These are phyloP conservation scores for Pao palembangensis DNA, from an alignment of 2,113 vertebrate genomes.

Conservation along the genomic window DNA sequence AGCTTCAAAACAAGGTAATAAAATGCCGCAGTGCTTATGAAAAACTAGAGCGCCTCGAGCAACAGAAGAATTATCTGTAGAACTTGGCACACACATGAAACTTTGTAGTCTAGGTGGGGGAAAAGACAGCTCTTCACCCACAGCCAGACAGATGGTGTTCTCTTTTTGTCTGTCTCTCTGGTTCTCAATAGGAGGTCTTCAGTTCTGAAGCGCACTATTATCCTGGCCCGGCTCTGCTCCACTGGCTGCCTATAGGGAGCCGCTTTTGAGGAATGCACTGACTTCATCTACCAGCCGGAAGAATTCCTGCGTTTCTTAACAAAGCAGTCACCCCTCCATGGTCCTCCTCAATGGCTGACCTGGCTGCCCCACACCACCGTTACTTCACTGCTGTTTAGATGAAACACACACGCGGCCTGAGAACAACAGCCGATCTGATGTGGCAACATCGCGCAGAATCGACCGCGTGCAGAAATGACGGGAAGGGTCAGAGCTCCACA, in stretches of 20 bases:
- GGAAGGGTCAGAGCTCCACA: not conserved
- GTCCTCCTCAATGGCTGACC: slow-evolving; percentile 30
- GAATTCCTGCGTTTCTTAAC: slow-evolving; percentile 55
- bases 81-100: slow-evolving; percentile 46
- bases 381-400: slow-evolving; percentile 46
- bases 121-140: slow-evolving; percentile 47
- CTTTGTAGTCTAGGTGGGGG: slow-evolving; percentile 43
- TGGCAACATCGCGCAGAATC: slow-evolving; percentile 41
- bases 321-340: slow-evolving; percentile 30
- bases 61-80: slow-evolving; percentile 27
- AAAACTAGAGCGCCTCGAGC: slow-evolving; percentile 29
- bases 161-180: slow-evolving; percentile 36
- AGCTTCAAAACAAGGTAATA: slow-evolving; percentile 61
- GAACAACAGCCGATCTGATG: slow-evolving; percentile 44
- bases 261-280: slow-evolving; percentile 68
- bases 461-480: slow-evolving; percentile 13
- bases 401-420: slow-evolving; percentile 49
- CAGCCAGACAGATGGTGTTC: slow-evolving; percentile 61
- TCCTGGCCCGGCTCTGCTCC: slow-evolving; percentile 59
- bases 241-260: slow-evolving; percentile 54
- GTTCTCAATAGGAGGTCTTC: slow-evolving; percentile 53
- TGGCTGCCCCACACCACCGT: slow-evolving; percentile 29
- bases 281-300: slow-evolving; percentile 67
- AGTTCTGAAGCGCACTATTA: slow-evolving; percentile 47
- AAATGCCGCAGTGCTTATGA: slow-evolving; percentile 50